Conservation (phyloP, 2,797 vertebrate genomes). For the Sebastes umbrosus region DNA sequence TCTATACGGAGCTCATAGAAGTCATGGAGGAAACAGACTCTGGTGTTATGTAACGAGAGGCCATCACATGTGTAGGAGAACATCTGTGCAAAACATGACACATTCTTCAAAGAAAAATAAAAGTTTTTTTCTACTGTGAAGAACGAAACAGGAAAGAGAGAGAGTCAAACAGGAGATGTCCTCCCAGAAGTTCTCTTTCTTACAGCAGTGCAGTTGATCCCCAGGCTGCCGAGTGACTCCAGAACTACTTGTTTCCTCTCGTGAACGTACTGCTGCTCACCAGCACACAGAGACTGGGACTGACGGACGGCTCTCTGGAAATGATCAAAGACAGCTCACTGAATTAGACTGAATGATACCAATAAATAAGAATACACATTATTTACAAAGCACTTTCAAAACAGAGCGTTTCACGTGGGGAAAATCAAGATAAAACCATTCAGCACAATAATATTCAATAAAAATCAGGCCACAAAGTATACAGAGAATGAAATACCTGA, state of each 20-base stretch:
- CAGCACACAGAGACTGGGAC: constrained; percentile 39
- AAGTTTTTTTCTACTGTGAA: background rate
- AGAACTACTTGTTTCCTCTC: constrained; percentile 46
- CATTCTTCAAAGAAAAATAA: background rate
- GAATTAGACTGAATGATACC: background rate
- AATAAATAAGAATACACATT: background rate
- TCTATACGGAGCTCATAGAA: background rate
- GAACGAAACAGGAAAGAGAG: background rate
- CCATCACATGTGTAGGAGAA: background rate
- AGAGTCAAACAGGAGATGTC: background rate
- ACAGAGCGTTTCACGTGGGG: no score
- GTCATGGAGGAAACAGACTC: background rate
- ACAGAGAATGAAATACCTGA: background rate
- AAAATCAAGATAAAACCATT: no score
- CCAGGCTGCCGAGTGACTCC: constrained; percentile 44
- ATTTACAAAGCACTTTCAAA: background rate
- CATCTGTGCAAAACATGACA: background rate
- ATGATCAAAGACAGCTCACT: background rate
- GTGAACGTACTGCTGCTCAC: constrained; percentile 56
- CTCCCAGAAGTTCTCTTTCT: background rate
- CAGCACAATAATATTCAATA: no score
- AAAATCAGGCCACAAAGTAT: background rate
- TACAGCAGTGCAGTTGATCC: constrained; percentile 49
- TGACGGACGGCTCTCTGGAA: constrained; percentile 37
- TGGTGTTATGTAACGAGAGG: background rate